Conservation (phyloP, 2,797 vertebrate species). For the Pseudochaenichthys georgianus region DNA sequence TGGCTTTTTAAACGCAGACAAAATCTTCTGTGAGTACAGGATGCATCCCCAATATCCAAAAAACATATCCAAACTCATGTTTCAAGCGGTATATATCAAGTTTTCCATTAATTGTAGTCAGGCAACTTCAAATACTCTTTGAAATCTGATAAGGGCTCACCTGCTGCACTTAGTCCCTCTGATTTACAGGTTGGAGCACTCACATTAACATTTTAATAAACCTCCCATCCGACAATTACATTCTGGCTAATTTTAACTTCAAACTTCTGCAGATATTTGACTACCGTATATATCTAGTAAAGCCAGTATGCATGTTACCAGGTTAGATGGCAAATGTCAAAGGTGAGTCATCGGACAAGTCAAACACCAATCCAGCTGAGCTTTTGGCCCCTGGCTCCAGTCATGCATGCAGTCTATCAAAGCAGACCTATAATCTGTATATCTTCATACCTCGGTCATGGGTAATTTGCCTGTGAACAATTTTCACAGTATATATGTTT, state of each 20-base stretch:
- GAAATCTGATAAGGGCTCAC: slow-evolving; percentile 30
- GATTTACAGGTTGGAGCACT: slow-evolving; percentile 25
- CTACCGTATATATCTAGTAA: slow-evolving; percentile 23
- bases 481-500: slow-evolving; percentile 30
- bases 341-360: slow-evolving; percentile 48
- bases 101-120: slow-evolving; percentile 2
- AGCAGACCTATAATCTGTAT: slow-evolving; percentile 24
- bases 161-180: slow-evolving; percentile 27
- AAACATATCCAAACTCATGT: neutral
- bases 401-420: slow-evolving; percentile 69
- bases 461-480: slow-evolving; percentile 29
- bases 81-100: slow-evolving; percentile 1
- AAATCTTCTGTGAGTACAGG: neutral
- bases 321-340: slow-evolving; percentile 67
- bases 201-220: slow-evolving; percentile 25
- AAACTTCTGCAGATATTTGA: slow-evolving; percentile 48
- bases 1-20: neutral
- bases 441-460: slow-evolving; percentile 40
- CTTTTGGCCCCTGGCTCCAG: slow-evolving; percentile 38
- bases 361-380: slow-evolving; percentile 31
- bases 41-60: neutral
- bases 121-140: slow-evolving; percentile 10
- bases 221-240: slow-evolving; percentile 18
- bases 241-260: slow-evolving; percentile 36
- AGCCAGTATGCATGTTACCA: slow-evolving; percentile 25